phyloP scores from a whole-genome alignment of 2,797 vertebrate species.

The Platalea minor region DNA sequence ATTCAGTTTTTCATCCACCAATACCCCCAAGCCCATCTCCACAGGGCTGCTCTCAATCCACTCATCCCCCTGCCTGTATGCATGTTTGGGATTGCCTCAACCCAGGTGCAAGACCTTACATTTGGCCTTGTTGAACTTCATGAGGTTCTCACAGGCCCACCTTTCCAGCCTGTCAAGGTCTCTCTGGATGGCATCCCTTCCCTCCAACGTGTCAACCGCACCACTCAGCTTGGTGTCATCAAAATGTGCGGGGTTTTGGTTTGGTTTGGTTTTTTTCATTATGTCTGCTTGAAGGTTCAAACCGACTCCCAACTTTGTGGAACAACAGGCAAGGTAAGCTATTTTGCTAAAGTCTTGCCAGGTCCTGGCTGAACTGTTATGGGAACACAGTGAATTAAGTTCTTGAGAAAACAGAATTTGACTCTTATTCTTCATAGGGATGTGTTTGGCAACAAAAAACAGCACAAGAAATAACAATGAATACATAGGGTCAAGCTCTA shows the following conservation, averaged over 20 bases:
- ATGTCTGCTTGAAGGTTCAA: neutral
- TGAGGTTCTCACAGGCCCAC: neutral
- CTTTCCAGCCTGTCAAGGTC: neutral
- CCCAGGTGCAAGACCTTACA: neutral
- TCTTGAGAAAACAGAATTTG: neutral
- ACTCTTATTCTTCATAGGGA: neutral
- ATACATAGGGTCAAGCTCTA: neutral
- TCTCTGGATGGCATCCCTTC: too few relatives aligned
- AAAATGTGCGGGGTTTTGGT: accelerated
- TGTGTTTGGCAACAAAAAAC: neutral
- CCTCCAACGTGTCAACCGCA: neutral
- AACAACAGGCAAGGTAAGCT: neutral
- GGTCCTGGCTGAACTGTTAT: neutral
- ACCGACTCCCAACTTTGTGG: neutral
- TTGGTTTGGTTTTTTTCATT: neutral
- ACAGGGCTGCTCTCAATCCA: neutral
- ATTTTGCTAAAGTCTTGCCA: neutral
- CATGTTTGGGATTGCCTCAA: neutral
- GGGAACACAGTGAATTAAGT: neutral
- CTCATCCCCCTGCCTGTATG: neutral
- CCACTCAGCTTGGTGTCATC: neutral
- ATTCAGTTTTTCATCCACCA: neutral
- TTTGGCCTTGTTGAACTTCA: neutral
- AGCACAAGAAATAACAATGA: neutral
- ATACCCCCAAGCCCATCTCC: neutral